Evolutionary conservation across 2,797 vertebrate genomes (phyloP).

Genomic region (Siniperca scherzeri): DNA sequence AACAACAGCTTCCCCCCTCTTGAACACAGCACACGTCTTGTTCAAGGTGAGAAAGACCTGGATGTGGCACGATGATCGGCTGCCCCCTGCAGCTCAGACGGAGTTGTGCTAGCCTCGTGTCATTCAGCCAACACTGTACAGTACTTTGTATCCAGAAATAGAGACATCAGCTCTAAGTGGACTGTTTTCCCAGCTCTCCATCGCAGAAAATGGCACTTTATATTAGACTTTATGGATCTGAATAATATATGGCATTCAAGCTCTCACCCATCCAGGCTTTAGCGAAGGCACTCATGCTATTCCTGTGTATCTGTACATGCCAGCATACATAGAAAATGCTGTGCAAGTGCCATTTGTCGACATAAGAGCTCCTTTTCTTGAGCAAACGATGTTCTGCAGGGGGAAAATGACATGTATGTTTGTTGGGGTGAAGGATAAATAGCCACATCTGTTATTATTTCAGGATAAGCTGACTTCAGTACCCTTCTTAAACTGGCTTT

Average conservation of each 20-base stretch:
- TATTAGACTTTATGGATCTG: background rate
- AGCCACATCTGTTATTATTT: constrained; percentile 1
- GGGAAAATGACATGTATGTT: background rate
- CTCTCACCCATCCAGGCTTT: background rate
- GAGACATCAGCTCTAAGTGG: constrained; percentile 10
- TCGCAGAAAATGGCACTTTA: background rate
- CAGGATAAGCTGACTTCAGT: background rate
- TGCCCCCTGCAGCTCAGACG: constrained; percentile 61
- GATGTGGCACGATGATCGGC: constrained; percentile 25
- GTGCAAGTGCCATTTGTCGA: background rate
- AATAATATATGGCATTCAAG: constrained; percentile 46
- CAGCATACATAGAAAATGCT: background rate
- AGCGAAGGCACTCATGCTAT: background rate
- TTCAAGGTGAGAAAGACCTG: constrained; percentile 28
- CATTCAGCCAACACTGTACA: background rate
- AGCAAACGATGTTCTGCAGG: background rate
- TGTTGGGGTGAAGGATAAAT: constrained; percentile 10
- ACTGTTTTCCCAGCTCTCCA: background rate
- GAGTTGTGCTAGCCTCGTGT: background rate
- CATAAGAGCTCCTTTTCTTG: background rate
- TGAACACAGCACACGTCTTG: constrained; percentile 1
- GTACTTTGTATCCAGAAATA: background rate
- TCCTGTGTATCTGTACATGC: background rate
- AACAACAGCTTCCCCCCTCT: background rate
- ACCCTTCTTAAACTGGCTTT: background rate